Conservation (phyloP, 2,113 vertebrate genomes). For the Equus przewalskii region DNA sequence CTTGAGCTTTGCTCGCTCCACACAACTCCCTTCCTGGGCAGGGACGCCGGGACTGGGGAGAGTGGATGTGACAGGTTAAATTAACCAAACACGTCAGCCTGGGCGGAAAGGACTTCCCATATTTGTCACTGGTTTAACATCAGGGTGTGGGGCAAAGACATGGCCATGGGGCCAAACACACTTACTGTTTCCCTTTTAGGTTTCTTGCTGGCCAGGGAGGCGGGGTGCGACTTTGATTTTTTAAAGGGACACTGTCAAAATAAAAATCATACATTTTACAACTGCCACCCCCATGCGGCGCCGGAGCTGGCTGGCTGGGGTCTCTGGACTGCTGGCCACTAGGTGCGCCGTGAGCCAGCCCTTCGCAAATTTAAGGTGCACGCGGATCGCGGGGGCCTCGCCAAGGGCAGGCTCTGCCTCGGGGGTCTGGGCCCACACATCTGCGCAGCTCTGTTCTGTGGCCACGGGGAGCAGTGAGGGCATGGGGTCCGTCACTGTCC, state of each 20-base stretch:
- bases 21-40: conserved; percentile 68
- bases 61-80: conserved; percentile 56
- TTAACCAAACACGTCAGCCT: conserved; percentile 33
- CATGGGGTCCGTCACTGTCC: fast-evolving
- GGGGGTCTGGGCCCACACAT: not conserved
- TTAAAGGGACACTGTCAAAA: conserved; percentile 89
- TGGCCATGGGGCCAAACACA: conserved; percentile 74
- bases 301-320: not conserved
- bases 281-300: conserved; percentile 21
- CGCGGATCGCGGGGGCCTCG: not conserved
- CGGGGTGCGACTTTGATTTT: conserved; percentile 87
- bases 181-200: conserved; percentile 89
- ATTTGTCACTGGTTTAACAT: conserved; percentile 42
- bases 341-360: not conserved
- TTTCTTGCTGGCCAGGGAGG: conserved; percentile 89
- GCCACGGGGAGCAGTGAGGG: too few species aligned
- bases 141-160: conserved; percentile 12
- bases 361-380: not conserved
- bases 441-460: not conserved
- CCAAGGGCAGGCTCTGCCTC: not conserved
- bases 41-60: conserved; percentile 47
- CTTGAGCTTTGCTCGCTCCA: conserved; percentile 63
- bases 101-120: conserved; percentile 5
- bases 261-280: conserved; percentile 86
- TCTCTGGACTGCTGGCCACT: conserved; percentile 28